A percentile compares a stretch with the other conserved stretches of the same genome.
These are phyloP conservation scores for Cetonia aurata DNA, from an alignment of 2,888 invertebrate species.

Conservation along the genomic window DNA sequence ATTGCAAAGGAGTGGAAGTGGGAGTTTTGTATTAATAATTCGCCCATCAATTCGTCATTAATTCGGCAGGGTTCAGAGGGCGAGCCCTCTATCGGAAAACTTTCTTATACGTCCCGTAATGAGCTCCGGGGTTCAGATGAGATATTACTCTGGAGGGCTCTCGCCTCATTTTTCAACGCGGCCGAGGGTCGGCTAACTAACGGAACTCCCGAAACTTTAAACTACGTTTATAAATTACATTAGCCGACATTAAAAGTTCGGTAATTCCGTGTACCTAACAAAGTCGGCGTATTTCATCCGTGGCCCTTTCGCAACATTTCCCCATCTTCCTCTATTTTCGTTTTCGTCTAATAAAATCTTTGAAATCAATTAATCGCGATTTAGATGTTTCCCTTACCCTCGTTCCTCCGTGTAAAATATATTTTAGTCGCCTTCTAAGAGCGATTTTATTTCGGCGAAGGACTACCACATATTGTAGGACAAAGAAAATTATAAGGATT, in stretches of 20 bases:
- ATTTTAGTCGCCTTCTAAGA: slow-evolving; percentile 5
- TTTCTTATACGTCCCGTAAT: slow-evolving; percentile 27
- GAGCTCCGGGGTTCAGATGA: slow-evolving; percentile 14
- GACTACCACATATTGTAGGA: slow-evolving; percentile 18
- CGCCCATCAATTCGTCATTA: slow-evolving; percentile 24
- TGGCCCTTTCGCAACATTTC: too few relatives aligned
- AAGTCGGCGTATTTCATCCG: neutral
- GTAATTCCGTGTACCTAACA: slow-evolving; percentile 33
- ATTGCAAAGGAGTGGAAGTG: neutral
- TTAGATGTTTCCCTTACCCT: neutral
- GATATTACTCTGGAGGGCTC: slow-evolving; percentile 13
- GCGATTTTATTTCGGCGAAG: neutral
- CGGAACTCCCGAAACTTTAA: slow-evolving; percentile 15
- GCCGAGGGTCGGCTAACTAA: neutral
- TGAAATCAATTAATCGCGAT: too few relatives aligned
- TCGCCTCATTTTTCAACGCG: slow-evolving; percentile 13
- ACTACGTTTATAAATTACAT: slow-evolving; percentile 38
- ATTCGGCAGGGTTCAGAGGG: slow-evolving; percentile 9
- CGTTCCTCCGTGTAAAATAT: neutral
- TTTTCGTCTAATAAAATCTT: too few relatives aligned
- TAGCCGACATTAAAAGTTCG: slow-evolving; percentile 34
- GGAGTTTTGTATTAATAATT: slow-evolving; percentile 28
- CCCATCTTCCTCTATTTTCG: too few relatives aligned
- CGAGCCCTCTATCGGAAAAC: slow-evolving; percentile 12
- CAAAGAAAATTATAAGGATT: slow-evolving; percentile 11